phyloP scores from a whole-genome alignment of 2,797 vertebrate species.

The Discoglossus pictus region DNA sequence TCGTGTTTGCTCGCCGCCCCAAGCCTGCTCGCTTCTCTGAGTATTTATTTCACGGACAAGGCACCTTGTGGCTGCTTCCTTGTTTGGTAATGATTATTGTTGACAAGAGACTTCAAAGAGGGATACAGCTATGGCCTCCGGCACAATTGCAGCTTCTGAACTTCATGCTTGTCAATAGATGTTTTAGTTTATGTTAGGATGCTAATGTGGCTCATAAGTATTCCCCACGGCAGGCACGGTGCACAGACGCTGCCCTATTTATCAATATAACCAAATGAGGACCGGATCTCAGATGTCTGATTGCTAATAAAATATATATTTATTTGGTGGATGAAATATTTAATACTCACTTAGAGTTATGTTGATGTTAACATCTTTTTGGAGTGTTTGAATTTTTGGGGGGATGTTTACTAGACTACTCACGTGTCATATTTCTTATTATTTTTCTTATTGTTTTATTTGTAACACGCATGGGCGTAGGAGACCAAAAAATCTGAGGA shows the following conservation, averaged over 20 bases:
- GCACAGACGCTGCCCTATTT: slow-evolving; percentile 51
- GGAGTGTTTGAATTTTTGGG: too few relatives aligned
- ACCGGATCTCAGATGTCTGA: slow-evolving; percentile 45
- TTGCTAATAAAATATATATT: slow-evolving; percentile 21
- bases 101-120: slow-evolving; percentile 62
- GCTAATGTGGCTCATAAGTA: slow-evolving; percentile 59
- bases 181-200: slow-evolving; percentile 55
- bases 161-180: slow-evolving; percentile 64
- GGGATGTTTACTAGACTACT: too few relatives aligned
- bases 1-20: slow-evolving; percentile 16
- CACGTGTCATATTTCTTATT: too few relatives aligned
- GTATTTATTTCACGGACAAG: slow-evolving; percentile 32
- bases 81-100: slow-evolving; percentile 49
- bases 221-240: slow-evolving; percentile 49
- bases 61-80: slow-evolving; percentile 54
- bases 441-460: too few relatives aligned
- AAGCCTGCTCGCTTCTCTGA: not conserved
- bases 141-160: slow-evolving; percentile 64
- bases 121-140: slow-evolving; percentile 56
- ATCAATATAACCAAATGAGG: slow-evolving; percentile 56
- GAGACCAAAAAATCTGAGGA: too few relatives aligned
- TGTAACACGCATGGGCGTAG: too few relatives aligned
- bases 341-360: slow-evolving; percentile 25
- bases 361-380: too few relatives aligned
- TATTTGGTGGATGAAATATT: slow-evolving; percentile 9